A percentile compares a stretch with the other conserved stretches of the same genome.
phyloP scores from a whole-genome alignment of 2,113 vertebrate genomes.

The Carollia perspicillata region DNA sequence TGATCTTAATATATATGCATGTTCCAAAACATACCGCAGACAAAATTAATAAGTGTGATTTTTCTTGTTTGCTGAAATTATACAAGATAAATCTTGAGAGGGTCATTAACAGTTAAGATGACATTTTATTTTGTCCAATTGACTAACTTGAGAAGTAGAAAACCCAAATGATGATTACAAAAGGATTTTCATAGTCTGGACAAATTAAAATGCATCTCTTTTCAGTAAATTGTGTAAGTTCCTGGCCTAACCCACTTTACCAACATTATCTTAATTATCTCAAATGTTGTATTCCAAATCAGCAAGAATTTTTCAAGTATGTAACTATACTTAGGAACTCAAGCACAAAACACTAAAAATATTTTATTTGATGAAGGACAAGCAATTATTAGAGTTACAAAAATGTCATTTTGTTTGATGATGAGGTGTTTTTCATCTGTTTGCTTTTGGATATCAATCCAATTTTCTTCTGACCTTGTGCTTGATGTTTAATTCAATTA shows the following conservation, averaged over 20 bases:
- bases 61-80: conserved; percentile 17
- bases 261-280: neutral
- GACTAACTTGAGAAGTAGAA: neutral
- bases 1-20: neutral
- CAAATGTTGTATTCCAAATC: neutral
- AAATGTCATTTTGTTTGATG: neutral
- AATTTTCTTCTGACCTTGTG: neutral
- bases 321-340: neutral
- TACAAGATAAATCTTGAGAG: neutral
- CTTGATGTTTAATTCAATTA: neutral
- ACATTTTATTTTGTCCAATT: neutral
- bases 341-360: neutral
- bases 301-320: neutral
- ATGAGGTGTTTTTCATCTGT: neutral
- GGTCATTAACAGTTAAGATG: neutral
- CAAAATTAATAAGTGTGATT: neutral
- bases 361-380: neutral
- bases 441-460: neutral
- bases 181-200: neutral
- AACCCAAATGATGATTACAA: neutral
- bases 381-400: neutral
- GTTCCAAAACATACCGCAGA: neutral
- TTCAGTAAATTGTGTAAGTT: neutral
- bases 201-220: neutral
- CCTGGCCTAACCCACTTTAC: neutral